phyloP scores from a whole-genome alignment of 2,888 invertebrate genomes.

The Macrophya alboannulata region DNA sequence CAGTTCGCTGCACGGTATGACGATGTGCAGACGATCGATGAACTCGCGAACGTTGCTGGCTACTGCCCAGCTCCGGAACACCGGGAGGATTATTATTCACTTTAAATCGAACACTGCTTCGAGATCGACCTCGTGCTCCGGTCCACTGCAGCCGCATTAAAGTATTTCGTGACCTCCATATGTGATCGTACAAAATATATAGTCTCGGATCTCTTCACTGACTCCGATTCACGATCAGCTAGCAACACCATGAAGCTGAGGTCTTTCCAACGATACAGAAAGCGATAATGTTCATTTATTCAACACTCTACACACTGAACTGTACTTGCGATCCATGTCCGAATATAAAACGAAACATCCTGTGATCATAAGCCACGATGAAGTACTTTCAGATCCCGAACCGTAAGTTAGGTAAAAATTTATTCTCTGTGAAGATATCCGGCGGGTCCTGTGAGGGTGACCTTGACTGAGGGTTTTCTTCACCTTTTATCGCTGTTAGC shows the following conservation, averaged over 20 bases:
- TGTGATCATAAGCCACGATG: not conserved
- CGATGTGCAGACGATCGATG: slow-evolving; percentile 46
- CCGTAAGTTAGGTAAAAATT: too few relatives aligned
- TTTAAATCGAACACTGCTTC: not conserved
- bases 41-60: slow-evolving; percentile 21
- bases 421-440: not conserved
- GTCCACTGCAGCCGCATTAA: slow-evolving; percentile 1
- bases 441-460: slow-evolving; percentile 14
- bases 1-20: slow-evolving; percentile 6
- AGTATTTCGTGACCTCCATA: not conserved
- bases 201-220: not conserved
- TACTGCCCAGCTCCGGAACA: slow-evolving; percentile 42
- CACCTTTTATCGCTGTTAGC: not conserved
- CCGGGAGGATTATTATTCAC: slow-evolving; percentile 28
- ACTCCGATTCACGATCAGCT: not conserved
- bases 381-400: not conserved
- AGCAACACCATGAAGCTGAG: not conserved
- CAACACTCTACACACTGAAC: slow-evolving; percentile 9
- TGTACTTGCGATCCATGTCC: not conserved
- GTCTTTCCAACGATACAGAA: not conserved
- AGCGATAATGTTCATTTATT: not conserved
- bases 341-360: not conserved
- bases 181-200: not conserved
- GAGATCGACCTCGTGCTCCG: slow-evolving; percentile 30
- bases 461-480: slow-evolving; percentile 7